Evolutionary conservation across 2,888 invertebrate genomes (phyloP).

Genomic region (Agrochola lychnidis): DNA sequence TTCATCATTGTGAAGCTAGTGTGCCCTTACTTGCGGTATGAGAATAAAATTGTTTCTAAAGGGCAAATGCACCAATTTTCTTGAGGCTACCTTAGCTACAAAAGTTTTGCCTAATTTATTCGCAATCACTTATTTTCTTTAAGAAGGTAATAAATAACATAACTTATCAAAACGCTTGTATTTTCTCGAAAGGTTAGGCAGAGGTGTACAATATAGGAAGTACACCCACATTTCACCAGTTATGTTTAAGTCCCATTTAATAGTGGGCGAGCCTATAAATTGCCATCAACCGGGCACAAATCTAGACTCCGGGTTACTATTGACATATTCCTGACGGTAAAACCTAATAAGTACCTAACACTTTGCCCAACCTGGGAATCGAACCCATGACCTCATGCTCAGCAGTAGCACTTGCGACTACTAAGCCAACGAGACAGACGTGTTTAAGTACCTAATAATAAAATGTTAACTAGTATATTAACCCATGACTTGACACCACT

Average conservation of each 20-base stretch:
- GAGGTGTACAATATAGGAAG: too few relatives aligned
- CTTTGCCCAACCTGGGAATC: not conserved
- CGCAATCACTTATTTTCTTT: not conserved
- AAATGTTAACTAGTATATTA: not conserved
- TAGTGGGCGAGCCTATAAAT: not conserved
- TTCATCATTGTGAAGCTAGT: not conserved
- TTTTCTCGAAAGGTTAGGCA: too few relatives aligned
- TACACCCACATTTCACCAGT: too few relatives aligned
- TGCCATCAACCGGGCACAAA: not conserved
- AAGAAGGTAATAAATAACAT: not conserved
- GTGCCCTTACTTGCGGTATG: not conserved
- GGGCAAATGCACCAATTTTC: not conserved
- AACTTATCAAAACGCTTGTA: too few relatives aligned
- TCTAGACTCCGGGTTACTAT: not conserved
- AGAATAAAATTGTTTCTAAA: not conserved
- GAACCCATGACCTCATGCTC: not conserved
- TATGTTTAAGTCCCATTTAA: too few relatives aligned
- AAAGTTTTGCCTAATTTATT: not conserved
- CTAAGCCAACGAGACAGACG: not conserved
- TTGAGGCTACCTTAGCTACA: not conserved
- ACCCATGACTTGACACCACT: not conserved
- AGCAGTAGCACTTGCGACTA: not conserved
- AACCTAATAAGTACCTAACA: not conserved
- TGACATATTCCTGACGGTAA: not conserved
- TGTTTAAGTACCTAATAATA: not conserved